Base-by-base conservation (phyloP, 1,140 invertebrate species). In the Periplaneta americana region DNA sequence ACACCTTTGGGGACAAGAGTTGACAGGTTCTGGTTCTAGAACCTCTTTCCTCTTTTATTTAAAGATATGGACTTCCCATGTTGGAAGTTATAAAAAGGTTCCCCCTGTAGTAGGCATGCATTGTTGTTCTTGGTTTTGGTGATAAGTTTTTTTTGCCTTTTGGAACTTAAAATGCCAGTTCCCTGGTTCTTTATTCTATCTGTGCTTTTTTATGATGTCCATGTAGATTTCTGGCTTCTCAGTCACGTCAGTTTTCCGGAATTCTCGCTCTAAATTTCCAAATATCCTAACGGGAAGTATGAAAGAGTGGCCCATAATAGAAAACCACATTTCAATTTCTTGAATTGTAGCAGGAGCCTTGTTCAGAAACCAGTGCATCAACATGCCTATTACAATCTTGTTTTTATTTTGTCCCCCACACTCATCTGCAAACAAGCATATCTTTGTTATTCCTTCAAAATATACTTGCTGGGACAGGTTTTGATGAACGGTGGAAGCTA, bases 361-460 rank as follows among this genome's bases (percentile, higher is more conserved):
- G 77, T 78, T 78, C 11, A 78, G 2, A 78, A 78, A 32, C 2
- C 11, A 78, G 77, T 78, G 77, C 77, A 78, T 78, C 34, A 35
- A 78, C n/a, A n/a, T n/a, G n/a, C n/a, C 76, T 78, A 78, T 78
- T 78, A 78, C n/a, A 78, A 35, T 78, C 34, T 78, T 78, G 76
- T 78, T 78, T n/a, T 57, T 78, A 78, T 78, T 78, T 4, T 78
- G 77, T 33, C 77, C 77, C 4, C 77, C 77, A 5, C 11, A 78
- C 34, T 4, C 77, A 78, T 78, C 77, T 78, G 77, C 31, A 78
- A 78, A 78, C 77, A 78, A 32, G 15, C 15, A 10, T 31, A 35
- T 78, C 4, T 78, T 78, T n/a, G 77, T 78, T 36, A 78, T 36
- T 22, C 2, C 11, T 78, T 78, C 77, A 78, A 78, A 78, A 78